Base-by-base conservation (phyloP, 2,888 invertebrate species). In the Pachliopta kotzebuea region DNA sequence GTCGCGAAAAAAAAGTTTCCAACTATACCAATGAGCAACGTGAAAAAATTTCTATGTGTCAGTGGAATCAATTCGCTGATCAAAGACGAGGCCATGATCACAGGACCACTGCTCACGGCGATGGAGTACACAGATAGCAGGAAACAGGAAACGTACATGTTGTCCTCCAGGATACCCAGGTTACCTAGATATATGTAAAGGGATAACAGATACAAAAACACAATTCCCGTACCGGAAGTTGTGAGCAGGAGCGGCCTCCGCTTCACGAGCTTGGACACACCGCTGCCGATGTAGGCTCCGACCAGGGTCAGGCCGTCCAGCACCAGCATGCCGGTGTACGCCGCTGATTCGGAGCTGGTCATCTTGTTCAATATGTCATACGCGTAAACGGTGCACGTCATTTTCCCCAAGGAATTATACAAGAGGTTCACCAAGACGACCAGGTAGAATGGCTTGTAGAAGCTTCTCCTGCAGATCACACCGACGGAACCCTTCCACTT, bases 291-390 rank as follows among this genome's bases (percentile, higher is more conserved):
- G n/a, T 65, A 65, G 0, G 65, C 65, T 0, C 60, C 65, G 17
- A 31, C 8, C 11, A 65, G 18, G 6, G 65, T 61, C 3, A 61
- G 24, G 0, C 74, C 67, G 11, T 71, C 71, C 7, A 71, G 37
- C 31, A 63, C 63, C 4, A 71, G 54, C 68, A 71, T 68, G 24
- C 65, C 67, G 0, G 56, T 57, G 55, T 71, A 71, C 14, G 71
- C 68, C 7, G 64, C 53, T 3, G 67, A 62, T 26, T 69, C 67
- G 3, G 55, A 60, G 9, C 58, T 50, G 0, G 60, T 68, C 14
- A 69, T 65, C 56, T 64, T 65, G 29, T 66, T 68, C 18, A 69
- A 24, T 20, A 71, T 68, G 55, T 71, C 69, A 54, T 68, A 62
- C 37, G 71, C 67, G 26, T 71, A 71, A 21, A 69, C 37, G 2